Evolutionary conservation across 2,797 vertebrate genomes (phyloP).

Genomic region (Micropoecilia bifurca): DNA sequence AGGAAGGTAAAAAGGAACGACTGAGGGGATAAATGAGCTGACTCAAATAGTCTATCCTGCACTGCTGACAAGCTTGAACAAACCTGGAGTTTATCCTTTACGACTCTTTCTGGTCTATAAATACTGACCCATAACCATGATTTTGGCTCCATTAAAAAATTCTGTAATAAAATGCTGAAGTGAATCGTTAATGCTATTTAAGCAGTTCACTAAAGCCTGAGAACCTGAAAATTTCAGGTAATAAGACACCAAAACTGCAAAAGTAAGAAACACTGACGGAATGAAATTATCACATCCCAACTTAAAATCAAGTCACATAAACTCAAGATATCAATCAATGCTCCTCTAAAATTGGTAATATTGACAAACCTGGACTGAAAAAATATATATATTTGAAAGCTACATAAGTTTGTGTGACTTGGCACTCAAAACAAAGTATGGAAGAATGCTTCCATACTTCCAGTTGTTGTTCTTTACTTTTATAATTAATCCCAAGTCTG

Average conservation of each 20-base stretch:
- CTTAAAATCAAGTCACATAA: background rate
- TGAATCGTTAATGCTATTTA: constrained; percentile 35
- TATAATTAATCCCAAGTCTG: background rate
- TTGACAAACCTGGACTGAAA: background rate
- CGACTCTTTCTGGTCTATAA: constrained; percentile 48
- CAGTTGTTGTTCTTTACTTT: background rate
- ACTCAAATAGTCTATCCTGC: constrained; percentile 35
- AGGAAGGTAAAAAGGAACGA: constrained; percentile 21
- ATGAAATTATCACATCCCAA: background rate
- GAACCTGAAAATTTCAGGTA: background rate
- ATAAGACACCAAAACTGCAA: background rate
- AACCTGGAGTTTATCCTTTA: constrained; percentile 23
- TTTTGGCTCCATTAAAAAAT: constrained; percentile 9
- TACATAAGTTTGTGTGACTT: background rate
- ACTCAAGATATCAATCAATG: background rate
- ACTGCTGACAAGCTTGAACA: constrained; percentile 49
- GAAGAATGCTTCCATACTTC: no score
- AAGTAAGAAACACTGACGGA: background rate
- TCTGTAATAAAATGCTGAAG: constrained; percentile 51
- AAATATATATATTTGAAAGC: background rate
- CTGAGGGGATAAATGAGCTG: constrained; percentile 48
- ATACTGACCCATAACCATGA: constrained; percentile 18
- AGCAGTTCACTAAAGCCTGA: constrained; percentile 14
- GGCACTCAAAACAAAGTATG: background rate
- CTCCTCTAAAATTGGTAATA: background rate